phyloP scores from a whole-genome alignment of 1,140 invertebrate species.

The Cherax destructor region DNA sequence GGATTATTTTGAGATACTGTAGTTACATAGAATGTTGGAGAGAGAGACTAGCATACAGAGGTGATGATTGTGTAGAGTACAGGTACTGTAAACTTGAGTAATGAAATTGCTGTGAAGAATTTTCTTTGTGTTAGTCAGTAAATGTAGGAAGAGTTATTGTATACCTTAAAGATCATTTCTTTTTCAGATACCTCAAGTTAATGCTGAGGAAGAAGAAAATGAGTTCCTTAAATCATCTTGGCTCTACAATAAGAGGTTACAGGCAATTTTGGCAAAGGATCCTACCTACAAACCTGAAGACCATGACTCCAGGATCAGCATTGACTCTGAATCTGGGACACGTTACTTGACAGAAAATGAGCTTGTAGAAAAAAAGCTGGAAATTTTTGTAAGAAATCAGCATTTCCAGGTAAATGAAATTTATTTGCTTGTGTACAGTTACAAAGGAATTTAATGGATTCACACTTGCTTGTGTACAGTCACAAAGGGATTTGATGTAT shows the following conservation, averaged over 20 bases:
- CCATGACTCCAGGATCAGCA: constrained; percentile 47
- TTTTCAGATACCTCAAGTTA: constrained; percentile 53
- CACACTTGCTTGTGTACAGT: background rate
- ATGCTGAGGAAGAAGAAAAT: constrained; percentile 40
- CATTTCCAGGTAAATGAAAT: constrained; percentile 53
- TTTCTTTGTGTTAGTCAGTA: too few relatives aligned
- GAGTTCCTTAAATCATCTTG: constrained; percentile 46
- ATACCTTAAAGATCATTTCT: background rate
- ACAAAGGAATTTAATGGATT: background rate
- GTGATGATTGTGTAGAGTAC: too few relatives aligned
- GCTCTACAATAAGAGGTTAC: constrained; percentile 41
- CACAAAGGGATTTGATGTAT: background rate
- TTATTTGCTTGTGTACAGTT: too few relatives aligned
- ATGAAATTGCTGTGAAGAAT: too few relatives aligned
- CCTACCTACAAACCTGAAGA: background rate
- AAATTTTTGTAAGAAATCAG: constrained; percentile 59
- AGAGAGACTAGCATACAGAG: too few relatives aligned
- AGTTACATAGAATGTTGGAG: too few relatives aligned
- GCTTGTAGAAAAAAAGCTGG: constrained; percentile 63
- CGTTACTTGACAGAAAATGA: constrained; percentile 53
- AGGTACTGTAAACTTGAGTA: too few relatives aligned
- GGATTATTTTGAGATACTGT: too few relatives aligned
- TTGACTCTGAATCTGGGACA: constrained; percentile 38
- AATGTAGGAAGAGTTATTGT: background rate
- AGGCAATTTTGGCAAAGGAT: constrained; percentile 33